These are phyloP conservation scores for Trisateles emortualis DNA, from an alignment of 2,888 invertebrate species.

Conservation along the genomic window DNA sequence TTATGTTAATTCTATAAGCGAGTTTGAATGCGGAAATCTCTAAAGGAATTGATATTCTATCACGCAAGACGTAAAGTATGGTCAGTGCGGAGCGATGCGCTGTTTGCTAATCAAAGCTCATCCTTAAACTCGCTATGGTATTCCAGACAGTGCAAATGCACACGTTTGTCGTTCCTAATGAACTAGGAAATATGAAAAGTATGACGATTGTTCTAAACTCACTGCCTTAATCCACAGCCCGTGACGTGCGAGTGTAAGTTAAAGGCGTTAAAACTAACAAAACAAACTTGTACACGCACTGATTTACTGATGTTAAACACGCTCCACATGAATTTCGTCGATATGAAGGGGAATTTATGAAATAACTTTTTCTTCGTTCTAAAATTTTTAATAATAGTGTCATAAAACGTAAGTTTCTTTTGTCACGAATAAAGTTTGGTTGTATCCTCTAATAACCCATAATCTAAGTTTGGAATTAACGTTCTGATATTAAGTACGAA, in stretches of 20 bases:
- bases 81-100: conserved; percentile 58
- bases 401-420: conserved; percentile 42
- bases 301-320: conserved; percentile 42
- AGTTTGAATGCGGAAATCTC: conserved; percentile 43
- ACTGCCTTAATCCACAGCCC: conserved; percentile 26
- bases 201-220: conserved; percentile 35
- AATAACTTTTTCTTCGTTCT: conserved; percentile 30
- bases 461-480: conserved; percentile 20
- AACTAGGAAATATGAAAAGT: conserved; percentile 35
- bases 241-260: conserved; percentile 20
- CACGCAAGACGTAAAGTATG: conserved; percentile 38
- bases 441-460: conserved; percentile 24
- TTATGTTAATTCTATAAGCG: conserved; percentile 49
- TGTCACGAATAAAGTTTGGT: conserved; percentile 38
- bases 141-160: conserved; percentile 27
- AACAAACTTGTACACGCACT: conserved; percentile 30
- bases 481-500: conserved; percentile 5
- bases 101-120: conserved; percentile 78
- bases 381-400: conserved; percentile 26
- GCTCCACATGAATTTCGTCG: conserved; percentile 30
- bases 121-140: conserved; percentile 41
- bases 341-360: conserved; percentile 27
- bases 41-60: conserved; percentile 47
- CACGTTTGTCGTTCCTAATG: conserved; percentile 23
- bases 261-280: conserved; percentile 21